Percentiles rank a stretch among this genome's conserved stretches.
These are phyloP conservation scores for Fregata magnificens DNA, from an alignment of 2,113 vertebrate species.

Conservation along the genomic window DNA sequence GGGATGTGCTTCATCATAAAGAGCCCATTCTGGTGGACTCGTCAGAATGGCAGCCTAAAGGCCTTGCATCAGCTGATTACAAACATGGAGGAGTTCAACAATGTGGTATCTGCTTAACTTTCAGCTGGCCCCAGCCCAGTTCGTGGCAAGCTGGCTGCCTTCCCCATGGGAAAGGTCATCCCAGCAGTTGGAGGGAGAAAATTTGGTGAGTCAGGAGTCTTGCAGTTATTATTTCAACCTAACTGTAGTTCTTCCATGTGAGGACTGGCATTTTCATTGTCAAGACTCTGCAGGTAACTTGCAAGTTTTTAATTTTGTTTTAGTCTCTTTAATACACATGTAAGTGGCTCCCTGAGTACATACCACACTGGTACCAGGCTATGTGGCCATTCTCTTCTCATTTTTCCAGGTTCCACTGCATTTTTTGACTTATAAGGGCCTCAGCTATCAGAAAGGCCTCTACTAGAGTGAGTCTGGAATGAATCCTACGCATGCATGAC, in stretches of 20 bases:
- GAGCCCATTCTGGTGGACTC: not conserved
- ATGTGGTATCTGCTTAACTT: not conserved
- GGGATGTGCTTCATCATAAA: not conserved
- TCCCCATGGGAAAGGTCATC: not conserved
- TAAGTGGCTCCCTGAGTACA: not conserved
- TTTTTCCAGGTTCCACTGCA: not conserved
- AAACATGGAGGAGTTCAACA: not conserved
- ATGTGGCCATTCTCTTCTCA: not conserved
- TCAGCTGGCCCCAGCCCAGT: not conserved
- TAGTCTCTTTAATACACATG: not conserved
- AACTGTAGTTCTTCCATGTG: not conserved
- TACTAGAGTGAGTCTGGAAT: not conserved
- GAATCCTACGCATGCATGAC: not conserved
- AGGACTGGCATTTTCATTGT: not conserved
- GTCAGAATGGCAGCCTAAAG: not conserved
- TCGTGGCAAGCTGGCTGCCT: not conserved
- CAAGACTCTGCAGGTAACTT: not conserved
- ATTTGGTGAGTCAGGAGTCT: not conserved
- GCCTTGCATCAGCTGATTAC: not conserved
- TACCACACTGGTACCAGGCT: not conserved
- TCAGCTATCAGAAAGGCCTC: not conserved
- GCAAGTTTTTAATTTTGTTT: not conserved
- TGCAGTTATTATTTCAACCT: not conserved
- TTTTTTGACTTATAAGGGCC: not conserved
- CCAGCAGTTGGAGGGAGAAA: not conserved